Evolutionary conservation across 53 echinoderm and acorn worm species (phyloP), one percentile per base, ranked within the genome.

Genomic region (Holothuria scabra): DNA sequence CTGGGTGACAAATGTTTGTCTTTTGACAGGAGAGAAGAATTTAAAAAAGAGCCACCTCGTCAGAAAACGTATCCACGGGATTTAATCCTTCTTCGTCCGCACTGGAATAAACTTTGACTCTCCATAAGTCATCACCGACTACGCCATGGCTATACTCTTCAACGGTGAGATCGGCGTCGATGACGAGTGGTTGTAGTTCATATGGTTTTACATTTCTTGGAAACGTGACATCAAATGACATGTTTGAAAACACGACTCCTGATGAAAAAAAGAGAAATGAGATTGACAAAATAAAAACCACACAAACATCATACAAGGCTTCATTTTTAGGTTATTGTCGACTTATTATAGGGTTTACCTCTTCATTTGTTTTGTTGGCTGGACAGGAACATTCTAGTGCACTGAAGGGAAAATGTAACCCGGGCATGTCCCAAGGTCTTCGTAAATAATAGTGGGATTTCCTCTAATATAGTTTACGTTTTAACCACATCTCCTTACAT

Each of bases 211-310:
- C n/a, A 26, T 14, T 28, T 23, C 56, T 57, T 30, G 57, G 79
- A 6, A 79, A n/a, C 22, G 16, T 72, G 14, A 35, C 44, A 7
- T 72, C 72, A 34, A 72, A 72, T 13, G 48, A n/a, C 56, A 79
- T 33, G 48, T 55, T 56, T 6, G 57, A 55, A 20, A 79, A 79
- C 30, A 79, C 79, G 20, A 59, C 79, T 21, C 79, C 79, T 79
- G 71, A 23, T 28, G 23, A 24, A 24, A 34, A 1, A 71, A 44
- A 71, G 19, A 44, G 6, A 70, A 35, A 35, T 35, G 3, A 35
- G 3, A 35, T 35, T 3, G 3, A 35, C 3, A 35, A 35, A 35
- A 4, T 35, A 35, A 4, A 35, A 35, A 35, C n/a, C n/a, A n/a
- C n/a, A n/a, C n/a, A n/a, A n/a, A n/a, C n/a, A n/a, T n/a, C n/a